These are phyloP conservation scores for Lasioglossum calceatum DNA, from an alignment of 2,888 invertebrate species.

Conservation along the genomic window DNA sequence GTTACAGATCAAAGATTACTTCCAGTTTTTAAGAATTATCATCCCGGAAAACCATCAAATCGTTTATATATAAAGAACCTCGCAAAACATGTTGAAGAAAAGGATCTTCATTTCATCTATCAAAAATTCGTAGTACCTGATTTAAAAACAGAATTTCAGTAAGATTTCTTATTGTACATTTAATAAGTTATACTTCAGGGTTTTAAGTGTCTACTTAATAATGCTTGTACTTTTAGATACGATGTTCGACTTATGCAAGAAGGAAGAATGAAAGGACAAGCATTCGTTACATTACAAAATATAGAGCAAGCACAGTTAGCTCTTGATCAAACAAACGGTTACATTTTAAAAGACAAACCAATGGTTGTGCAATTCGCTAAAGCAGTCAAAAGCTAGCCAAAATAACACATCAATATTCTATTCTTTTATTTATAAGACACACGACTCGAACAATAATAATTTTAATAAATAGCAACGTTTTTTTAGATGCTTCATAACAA, in stretches of 20 bases:
- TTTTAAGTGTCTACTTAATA: constrained; percentile 11
- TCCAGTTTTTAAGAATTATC: constrained; percentile 94
- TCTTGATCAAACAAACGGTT: constrained; percentile 94
- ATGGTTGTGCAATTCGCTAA: constrained; percentile 95
- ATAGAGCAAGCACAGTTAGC: constrained; percentile 90
- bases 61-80: constrained; percentile 97
- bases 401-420: neutral
- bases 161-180: constrained; percentile 40
- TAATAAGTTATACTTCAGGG: neutral
- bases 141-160: constrained; percentile 78
- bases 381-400: constrained; percentile 70
- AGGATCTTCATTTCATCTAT: constrained; percentile 91
- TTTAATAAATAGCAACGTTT: constrained; percentile 38
- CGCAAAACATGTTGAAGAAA: constrained; percentile 90
- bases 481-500: constrained; percentile 3
- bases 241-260: constrained; percentile 95
- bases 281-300: constrained; percentile 93
- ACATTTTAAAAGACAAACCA: constrained; percentile 93
- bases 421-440: constrained; percentile 16
- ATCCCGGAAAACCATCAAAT: constrained; percentile 91
- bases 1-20: constrained; percentile 88
- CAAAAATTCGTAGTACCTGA: constrained; percentile 87
- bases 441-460: neutral
- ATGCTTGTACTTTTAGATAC: constrained; percentile 83
- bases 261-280: constrained; percentile 98